A percentile compares a stretch with the other conserved stretches of the same genome.
Evolutionary conservation across 2,113 vertebrate species (phyloP).

Genomic region (Suricata suricatta): DNA sequence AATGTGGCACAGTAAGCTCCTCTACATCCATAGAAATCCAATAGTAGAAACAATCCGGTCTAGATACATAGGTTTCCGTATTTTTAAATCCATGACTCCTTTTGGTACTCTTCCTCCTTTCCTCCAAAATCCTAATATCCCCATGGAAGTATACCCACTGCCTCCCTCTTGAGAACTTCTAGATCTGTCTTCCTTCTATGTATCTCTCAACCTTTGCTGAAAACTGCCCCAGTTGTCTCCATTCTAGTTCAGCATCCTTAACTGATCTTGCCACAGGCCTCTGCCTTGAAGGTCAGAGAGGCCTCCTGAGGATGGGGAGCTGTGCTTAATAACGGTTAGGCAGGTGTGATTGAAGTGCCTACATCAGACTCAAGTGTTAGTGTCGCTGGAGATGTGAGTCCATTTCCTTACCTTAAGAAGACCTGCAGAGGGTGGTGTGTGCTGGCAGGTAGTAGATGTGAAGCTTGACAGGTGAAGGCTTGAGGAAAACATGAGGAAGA

Average conservation of each 20-base stretch:
- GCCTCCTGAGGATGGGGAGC: not conserved
- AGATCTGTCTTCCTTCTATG: not conserved
- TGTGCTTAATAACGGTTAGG: not conserved
- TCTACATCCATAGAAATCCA: not conserved
- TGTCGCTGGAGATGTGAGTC: fast-evolving
- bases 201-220: not conserved
- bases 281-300: not conserved
- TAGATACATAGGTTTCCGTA: not conserved
- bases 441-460: not conserved
- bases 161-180: not conserved
- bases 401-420: not conserved
- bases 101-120: not conserved
- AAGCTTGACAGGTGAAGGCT: not conserved
- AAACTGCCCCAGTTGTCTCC: not conserved
- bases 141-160: not conserved
- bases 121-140: not conserved
- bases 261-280: not conserved
- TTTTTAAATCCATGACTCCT: not conserved
- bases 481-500: not conserved
- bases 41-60: not conserved
- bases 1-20: not conserved
- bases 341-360: not conserved
- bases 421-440: not conserved
- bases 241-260: not conserved
- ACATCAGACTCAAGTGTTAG: not conserved